Conservation (phyloP, 2,113 vertebrate genomes). For the Paracanthobrama guichenoti region DNA sequence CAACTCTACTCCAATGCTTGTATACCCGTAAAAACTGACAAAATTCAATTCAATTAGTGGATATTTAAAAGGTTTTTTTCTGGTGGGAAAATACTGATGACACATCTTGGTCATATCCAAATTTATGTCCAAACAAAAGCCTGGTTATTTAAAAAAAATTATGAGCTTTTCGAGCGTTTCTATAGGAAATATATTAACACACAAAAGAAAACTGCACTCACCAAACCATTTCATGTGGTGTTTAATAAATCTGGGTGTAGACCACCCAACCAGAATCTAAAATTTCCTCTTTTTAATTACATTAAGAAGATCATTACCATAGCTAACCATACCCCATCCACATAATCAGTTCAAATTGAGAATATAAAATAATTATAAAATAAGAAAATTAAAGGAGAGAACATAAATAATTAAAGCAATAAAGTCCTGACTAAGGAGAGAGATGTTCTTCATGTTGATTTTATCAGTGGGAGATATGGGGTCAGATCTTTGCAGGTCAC, state of each 20-base stretch:
- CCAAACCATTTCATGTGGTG: no score
- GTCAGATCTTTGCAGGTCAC: conserved; percentile 42
- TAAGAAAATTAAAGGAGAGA: neutral
- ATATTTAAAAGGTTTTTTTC: neutral
- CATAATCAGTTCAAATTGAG: neutral
- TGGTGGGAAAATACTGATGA: no score
- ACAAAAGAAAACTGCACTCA: no score
- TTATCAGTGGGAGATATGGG: conserved; percentile 44
- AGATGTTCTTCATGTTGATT: conserved; percentile 39
- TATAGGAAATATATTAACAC: no score
- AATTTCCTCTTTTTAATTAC: neutral
- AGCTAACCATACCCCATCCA: neutral
- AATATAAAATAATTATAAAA: neutral
- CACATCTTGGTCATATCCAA: no score
- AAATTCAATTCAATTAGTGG: neutral
- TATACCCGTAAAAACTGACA: neutral
- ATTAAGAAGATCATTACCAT: neutral
- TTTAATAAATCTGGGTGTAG: no score
- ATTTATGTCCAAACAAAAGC: no score
- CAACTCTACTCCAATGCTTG: neutral
- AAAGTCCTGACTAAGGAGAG: neutral
- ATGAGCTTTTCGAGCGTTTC: no score
- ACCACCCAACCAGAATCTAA: no score
- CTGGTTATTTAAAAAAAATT: no score
- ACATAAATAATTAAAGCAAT: neutral